phyloP scores from a whole-genome alignment of 2,113 vertebrate species.

The Triplophysa dalaica region DNA sequence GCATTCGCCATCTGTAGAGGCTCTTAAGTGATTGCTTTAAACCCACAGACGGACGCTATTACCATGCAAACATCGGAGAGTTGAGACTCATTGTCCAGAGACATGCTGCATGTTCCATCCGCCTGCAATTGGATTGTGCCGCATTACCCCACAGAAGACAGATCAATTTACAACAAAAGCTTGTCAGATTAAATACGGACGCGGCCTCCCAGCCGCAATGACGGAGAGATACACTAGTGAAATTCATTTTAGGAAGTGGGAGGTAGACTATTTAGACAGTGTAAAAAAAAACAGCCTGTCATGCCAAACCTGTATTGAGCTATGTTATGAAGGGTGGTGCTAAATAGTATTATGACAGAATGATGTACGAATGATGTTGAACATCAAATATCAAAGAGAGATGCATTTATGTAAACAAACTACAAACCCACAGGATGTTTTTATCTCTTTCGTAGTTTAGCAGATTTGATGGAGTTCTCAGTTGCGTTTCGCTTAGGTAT shows the following conservation, averaged over 20 bases:
- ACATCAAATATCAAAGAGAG: too few relatives aligned
- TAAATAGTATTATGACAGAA: too few relatives aligned
- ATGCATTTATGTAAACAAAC: too few relatives aligned
- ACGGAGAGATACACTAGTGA: slow-evolving; percentile 16
- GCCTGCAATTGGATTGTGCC: slow-evolving; percentile 7
- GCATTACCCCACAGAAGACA: slow-evolving; percentile 15
- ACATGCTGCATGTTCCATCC: slow-evolving; percentile 3
- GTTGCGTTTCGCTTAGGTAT: too few relatives aligned
- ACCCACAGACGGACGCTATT: not conserved
- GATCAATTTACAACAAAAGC: slow-evolving; percentile 27
- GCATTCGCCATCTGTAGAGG: slow-evolving; percentile 17
- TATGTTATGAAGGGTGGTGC: too few relatives aligned
- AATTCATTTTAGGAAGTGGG: slow-evolving; percentile 9
- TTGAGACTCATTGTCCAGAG: slow-evolving; percentile 4
- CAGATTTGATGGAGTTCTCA: too few relatives aligned
- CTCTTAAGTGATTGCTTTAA: slow-evolving; percentile 28
- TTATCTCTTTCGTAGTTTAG: too few relatives aligned
- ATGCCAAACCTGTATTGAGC: not conserved
- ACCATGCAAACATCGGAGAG: slow-evolving; percentile 12
- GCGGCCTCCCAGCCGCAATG: not conserved
- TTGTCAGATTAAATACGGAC: slow-evolving; percentile 34
- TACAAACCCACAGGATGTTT: too few relatives aligned
- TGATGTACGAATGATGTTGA: too few relatives aligned
- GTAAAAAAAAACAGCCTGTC: not conserved
- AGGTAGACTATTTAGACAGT: not conserved